phyloP scores from a whole-genome alignment of 2,797 vertebrate species.

The Chelon labrosus region DNA sequence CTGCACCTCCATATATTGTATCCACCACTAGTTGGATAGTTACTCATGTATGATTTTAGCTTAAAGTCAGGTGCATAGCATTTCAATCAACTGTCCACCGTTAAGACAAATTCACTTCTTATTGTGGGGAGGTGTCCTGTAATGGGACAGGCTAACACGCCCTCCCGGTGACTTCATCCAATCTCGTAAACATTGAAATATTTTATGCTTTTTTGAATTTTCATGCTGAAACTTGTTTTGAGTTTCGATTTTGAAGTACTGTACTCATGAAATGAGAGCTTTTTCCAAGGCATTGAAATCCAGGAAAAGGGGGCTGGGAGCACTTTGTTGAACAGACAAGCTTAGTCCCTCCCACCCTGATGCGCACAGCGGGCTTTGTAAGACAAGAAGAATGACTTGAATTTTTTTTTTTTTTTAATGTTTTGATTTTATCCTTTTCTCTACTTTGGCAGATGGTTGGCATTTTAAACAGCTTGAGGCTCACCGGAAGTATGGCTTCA shows the following conservation, averaged over 20 bases:
- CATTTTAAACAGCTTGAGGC: slow-evolving; percentile 64
- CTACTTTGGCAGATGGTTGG: slow-evolving; percentile 65
- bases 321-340: slow-evolving; percentile 63
- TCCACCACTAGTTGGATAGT: slow-evolving; percentile 56
- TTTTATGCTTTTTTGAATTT: slow-evolving; percentile 61
- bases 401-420: slow-evolving; percentile 46
- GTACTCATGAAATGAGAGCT: slow-evolving; percentile 88
- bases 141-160: slow-evolving; percentile 36
- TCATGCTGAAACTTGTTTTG: slow-evolving; percentile 76
- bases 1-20: slow-evolving; percentile 58
- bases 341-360: slow-evolving; percentile 69
- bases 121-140: slow-evolving; percentile 53
- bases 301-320: slow-evolving; percentile 75
- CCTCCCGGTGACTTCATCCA: slow-evolving; percentile 52
- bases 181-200: slow-evolving; percentile 61
- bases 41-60: slow-evolving; percentile 57
- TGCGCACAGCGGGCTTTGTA: slow-evolving; percentile 82
- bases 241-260: slow-evolving; percentile 85
- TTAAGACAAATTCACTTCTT: slow-evolving; percentile 30
- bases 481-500: slow-evolving; percentile 65
- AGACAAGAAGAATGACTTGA: slow-evolving; percentile 83
- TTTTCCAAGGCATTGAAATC: slow-evolving; percentile 83
- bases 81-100: slow-evolving; percentile 69
- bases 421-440: slow-evolving; percentile 63
- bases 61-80: slow-evolving; percentile 68